A percentile compares a stretch with the other conserved stretches of the same genome.
These are phyloP conservation scores for Acanthiza pusilla DNA, from an alignment of 2,797 vertebrate genomes.

Conservation along the genomic window DNA sequence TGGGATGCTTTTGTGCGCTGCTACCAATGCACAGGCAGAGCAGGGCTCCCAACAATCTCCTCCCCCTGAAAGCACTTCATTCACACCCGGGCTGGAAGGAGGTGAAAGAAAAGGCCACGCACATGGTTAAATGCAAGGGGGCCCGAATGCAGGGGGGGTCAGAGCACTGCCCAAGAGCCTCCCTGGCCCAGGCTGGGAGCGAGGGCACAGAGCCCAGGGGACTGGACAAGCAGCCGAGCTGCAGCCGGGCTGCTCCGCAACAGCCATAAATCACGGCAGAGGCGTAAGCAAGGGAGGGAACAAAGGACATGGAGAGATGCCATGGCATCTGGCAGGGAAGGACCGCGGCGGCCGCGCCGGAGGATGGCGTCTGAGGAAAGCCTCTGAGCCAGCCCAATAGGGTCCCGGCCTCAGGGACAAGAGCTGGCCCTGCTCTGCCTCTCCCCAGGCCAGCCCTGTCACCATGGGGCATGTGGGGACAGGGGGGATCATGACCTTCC, in stretches of 20 bases:
- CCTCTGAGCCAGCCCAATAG: neutral
- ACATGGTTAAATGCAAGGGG: neutral
- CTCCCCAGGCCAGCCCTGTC: neutral
- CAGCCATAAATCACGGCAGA: neutral
- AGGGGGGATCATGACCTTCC: neutral
- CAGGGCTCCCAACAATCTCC: neutral
- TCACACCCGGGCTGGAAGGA: neutral
- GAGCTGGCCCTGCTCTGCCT: neutral
- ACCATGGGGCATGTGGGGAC: neutral
- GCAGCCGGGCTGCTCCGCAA: neutral
- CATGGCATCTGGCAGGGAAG: neutral
- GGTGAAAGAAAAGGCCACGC: neutral
- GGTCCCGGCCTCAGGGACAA: fast-evolving
- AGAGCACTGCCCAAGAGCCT: neutral
- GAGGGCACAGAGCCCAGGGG: neutral
- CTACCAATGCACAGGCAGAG: constrained; percentile 3
- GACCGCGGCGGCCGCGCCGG: neutral
- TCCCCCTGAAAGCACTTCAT: constrained; percentile 34
- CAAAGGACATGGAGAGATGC: constrained; percentile 38
- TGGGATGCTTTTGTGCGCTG: constrained; percentile 29
- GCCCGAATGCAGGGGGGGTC: neutral
- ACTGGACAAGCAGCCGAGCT: neutral
- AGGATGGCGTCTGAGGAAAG: constrained; percentile 2
- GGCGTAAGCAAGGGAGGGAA: neutral
- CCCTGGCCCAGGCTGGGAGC: neutral